Conservation (phyloP, 2,113 vertebrate genomes). For the Phodopus roborovskii region DNA sequence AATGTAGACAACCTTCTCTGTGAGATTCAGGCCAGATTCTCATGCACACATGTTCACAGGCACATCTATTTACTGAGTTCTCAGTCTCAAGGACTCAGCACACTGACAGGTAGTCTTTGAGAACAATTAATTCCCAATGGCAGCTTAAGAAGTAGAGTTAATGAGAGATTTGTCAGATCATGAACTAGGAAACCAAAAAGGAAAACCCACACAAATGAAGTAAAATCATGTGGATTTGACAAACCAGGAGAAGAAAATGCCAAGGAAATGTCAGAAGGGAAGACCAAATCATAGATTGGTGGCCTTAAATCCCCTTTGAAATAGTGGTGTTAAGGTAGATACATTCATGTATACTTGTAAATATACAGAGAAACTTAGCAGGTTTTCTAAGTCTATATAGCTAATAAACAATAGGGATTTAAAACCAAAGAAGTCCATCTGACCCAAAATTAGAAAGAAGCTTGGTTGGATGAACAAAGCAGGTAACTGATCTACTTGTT, state of each 20-base stretch:
- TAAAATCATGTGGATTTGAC: not conserved
- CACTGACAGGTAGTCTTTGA: not conserved
- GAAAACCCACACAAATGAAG: not conserved
- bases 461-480: not conserved
- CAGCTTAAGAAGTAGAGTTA: not conserved
- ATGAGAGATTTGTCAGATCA: not conserved
- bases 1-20: not conserved
- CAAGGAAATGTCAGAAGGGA: not conserved
- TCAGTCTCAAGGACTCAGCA: not conserved
- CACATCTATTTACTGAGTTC: not conserved
- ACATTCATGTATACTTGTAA: not conserved
- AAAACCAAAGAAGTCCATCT: not conserved
- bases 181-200: not conserved
- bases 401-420: not conserved
- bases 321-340: not conserved
- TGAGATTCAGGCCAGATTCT: not conserved
- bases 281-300: not conserved
- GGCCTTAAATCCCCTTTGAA: constrained; percentile 28
- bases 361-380: not conserved
- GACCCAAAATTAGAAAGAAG: not conserved
- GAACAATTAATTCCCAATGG: not conserved
- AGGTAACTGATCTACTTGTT: not conserved
- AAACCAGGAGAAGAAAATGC: not conserved
- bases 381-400: not conserved
- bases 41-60: not conserved